A percentile compares a stretch with the other conserved stretches of the same genome.
phyloP scores from a whole-genome alignment of 2,797 vertebrate species.

The Orientallactaga sibirica region DNA sequence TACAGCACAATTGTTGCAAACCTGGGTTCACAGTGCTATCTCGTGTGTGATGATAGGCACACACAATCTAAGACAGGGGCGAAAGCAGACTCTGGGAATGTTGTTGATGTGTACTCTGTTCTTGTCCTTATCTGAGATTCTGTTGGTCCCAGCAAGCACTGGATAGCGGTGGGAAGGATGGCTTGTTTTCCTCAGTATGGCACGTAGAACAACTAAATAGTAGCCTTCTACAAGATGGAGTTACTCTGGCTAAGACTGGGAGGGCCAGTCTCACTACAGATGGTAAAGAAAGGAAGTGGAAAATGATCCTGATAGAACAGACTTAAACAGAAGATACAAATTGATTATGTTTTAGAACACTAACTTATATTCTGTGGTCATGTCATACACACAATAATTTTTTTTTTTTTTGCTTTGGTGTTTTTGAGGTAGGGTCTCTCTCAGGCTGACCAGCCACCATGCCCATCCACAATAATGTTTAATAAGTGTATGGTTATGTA shows the following conservation, averaged over 20 bases:
- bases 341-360: neutral
- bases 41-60: neutral
- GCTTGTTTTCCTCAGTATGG: neutral
- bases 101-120: no score
- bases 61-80: neutral
- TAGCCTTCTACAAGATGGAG: neutral
- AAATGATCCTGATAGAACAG: neutral
- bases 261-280: neutral
- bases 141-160: neutral
- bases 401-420: no score
- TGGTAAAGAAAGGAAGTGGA: neutral
- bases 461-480: neutral
- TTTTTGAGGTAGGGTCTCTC: no score
- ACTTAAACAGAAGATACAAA: neutral
- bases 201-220: neutral
- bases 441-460: no score
- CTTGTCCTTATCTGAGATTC: neutral
- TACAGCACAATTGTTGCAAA: neutral
- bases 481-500: conserved; percentile 11
- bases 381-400: neutral
- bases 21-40: neutral
- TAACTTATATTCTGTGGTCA: neutral
- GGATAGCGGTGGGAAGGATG: neutral
- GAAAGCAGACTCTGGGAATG: neutral
- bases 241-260: neutral